phyloP scores from a whole-genome alignment of 2,797 vertebrate genomes.

The Pangasius macronema region DNA sequence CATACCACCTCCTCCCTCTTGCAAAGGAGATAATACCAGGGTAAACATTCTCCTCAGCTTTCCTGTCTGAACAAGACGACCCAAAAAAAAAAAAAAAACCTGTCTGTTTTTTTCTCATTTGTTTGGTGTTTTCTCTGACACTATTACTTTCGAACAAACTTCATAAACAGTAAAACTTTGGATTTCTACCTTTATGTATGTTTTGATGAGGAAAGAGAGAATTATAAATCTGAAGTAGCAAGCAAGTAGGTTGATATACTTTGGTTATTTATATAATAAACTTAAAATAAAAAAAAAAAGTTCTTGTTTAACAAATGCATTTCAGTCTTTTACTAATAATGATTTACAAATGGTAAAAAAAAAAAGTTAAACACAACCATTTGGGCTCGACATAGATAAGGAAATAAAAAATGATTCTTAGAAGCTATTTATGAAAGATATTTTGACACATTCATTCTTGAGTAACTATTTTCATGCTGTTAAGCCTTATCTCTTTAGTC shows the following conservation, averaged over 20 bases:
- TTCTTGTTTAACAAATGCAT: background rate
- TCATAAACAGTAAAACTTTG: background rate
- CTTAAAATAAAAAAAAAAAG: background rate
- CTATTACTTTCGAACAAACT: background rate
- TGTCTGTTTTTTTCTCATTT: background rate
- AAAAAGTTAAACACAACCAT: background rate
- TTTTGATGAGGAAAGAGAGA: background rate
- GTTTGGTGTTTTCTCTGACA: background rate
- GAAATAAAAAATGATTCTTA: background rate
- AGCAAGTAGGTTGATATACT: background rate
- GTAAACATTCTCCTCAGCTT: background rate
- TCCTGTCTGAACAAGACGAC: constrained; percentile 1
- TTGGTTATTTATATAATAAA: background rate
- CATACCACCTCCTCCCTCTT: constrained; percentile 8
- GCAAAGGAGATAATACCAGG: background rate
- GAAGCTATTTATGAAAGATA: background rate
- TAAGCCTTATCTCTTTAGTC: background rate
- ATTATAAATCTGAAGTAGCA: background rate
- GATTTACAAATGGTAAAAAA: background rate
- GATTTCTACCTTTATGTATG: background rate
- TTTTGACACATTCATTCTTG: background rate
- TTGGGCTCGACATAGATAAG: background rate
- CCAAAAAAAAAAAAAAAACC: background rate
- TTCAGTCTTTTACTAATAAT: background rate
- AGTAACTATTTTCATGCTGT: background rate